Percentiles rank a stretch among this genome's conserved stretches.
Evolutionary conservation across 2,888 invertebrate species (phyloP).

Genomic region (Chirona hameri): DNA sequence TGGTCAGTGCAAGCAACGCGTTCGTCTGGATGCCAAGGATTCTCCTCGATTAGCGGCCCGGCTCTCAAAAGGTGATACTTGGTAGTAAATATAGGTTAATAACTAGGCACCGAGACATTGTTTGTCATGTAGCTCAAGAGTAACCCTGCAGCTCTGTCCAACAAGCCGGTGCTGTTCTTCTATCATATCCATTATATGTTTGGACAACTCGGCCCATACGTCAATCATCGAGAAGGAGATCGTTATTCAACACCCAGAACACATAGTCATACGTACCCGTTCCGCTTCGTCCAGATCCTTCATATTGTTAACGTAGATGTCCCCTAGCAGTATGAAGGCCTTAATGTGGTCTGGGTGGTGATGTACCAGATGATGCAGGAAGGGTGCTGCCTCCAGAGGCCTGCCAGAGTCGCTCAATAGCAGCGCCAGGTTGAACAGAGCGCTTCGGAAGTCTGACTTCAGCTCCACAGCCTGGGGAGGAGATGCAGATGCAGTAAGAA

Average conservation of each 20-base stretch:
- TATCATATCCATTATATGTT: no score
- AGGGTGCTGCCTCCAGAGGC: constrained; percentile 87
- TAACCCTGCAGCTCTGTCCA: no score
- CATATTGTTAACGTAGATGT: constrained; percentile 92
- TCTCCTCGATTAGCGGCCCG: no score
- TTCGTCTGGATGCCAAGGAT: no score
- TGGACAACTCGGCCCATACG: no score
- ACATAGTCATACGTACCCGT: constrained; percentile 62
- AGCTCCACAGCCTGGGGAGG: constrained; percentile 43
- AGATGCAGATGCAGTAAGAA: not conserved
- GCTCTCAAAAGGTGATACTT: no score
- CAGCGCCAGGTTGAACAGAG: constrained; percentile 88
- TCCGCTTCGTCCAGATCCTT: constrained; percentile 93
- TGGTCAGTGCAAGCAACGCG: not conserved
- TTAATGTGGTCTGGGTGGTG: constrained; percentile 92
- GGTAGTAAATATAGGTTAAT: no score
- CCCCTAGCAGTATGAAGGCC: constrained; percentile 86
- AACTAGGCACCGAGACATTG: no score
- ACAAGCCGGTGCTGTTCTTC: no score
- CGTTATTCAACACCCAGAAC: not conserved
- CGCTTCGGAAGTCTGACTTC: constrained; percentile 86
- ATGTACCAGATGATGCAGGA: constrained; percentile 81
- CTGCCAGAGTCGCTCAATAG: constrained; percentile 81
- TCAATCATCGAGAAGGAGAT: no score
- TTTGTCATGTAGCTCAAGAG: no score